Base-by-base conservation (phyloP, 2,113 vertebrate genomes). In the Cariama cristata region DNA sequence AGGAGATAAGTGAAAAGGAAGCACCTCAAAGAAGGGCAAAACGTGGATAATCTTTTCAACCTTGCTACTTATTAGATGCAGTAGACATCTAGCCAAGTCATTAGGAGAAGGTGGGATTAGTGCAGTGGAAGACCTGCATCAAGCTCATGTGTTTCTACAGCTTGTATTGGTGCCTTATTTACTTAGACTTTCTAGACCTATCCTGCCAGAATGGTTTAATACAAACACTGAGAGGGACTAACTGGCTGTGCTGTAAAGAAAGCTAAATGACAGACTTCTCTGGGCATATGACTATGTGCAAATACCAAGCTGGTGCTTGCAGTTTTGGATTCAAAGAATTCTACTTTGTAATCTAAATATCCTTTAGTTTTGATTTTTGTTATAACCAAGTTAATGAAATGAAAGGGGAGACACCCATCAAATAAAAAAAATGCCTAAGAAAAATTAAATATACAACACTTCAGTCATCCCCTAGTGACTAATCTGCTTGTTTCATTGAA, bases 401-500 rank as follows among this genome's bases (percentile, higher is more conserved):
- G 17, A 69, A 90, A 76, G 32, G 7, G 12, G 38, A 86, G 20
- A 38, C n/a, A 75, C 3, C 8, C 12, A 73, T 66, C 11, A 88
- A 79, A 88, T 53, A 69, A 49, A 45, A 81, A 35, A 75, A 53
- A 23, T 13, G 2, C 8, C 45, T 55, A 52, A 75, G 30, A 53
- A 88, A 82, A 88, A 84, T 45, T 56, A 88, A 68, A 67, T 73
- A 45, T 17, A 22, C 17, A 82, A 33, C 15, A 58, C 3, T 50
- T 86, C 45, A 56, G 12, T 64, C 30, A 60, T 33, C 24, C 44
- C 9, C 26, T 60, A 69, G 20, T 72, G 60, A 85, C n/a, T 84
- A 81, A 79, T 80, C 64, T n/a, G 20, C 52, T 89, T 89, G 33
- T 90, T 97, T 93, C 77, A 84, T 35, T 90, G 60, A 92, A 88